phyloP scores from a whole-genome alignment of 2,797 vertebrate species.

The Danio tinwini region DNA sequence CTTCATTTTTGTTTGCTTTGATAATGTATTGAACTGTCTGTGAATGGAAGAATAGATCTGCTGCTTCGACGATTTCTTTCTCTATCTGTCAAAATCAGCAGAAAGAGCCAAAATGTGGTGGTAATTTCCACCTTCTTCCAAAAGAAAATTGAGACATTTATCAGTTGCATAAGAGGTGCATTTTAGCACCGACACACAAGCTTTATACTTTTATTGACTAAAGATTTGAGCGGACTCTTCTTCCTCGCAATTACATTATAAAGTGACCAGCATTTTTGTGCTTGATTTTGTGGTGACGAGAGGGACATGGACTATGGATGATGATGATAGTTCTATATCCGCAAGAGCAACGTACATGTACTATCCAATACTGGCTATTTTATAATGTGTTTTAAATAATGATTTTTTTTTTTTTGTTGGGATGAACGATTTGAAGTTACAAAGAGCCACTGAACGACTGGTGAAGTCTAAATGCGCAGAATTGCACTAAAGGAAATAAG shows the following conservation, averaged over 20 bases:
- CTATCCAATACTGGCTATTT: not conserved
- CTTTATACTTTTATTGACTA: not conserved
- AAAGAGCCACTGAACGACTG: not conserved
- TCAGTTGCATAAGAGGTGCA: not conserved
- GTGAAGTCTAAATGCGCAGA: slow-evolving; percentile 2
- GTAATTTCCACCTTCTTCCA: not conserved
- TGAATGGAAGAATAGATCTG: not conserved
- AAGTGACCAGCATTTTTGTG: not conserved
- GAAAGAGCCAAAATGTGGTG: not conserved
- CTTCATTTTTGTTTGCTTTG: not conserved
- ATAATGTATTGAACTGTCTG: not conserved
- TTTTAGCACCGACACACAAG: slow-evolving; percentile 3
- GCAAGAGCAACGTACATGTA: not conserved
- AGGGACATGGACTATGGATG: not conserved
- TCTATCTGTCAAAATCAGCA: slow-evolving; percentile 4
- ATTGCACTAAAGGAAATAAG: slow-evolving; percentile 9
- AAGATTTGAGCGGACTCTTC: not conserved
- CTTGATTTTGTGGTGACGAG: not conserved
- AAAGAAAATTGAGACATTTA: not conserved
- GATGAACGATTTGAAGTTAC: not conserved
- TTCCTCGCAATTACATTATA: not conserved
- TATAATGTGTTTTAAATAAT: not conserved
- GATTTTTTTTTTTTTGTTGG: not conserved
- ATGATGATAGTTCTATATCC: no score
- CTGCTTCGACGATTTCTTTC: not conserved